Conservation (phyloP, 1,140 invertebrate genomes). For the Theocolax elegans region DNA sequence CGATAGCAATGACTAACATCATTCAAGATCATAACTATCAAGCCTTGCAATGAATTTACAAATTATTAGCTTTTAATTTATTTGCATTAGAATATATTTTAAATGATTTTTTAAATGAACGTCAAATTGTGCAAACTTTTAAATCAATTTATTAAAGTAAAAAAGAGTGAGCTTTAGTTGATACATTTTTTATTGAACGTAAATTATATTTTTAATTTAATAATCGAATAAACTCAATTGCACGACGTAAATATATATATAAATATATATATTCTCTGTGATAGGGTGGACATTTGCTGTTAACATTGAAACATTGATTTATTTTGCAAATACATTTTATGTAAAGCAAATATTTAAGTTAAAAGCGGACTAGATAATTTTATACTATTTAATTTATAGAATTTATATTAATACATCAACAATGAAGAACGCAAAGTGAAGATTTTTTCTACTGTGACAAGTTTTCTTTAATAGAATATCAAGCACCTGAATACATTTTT, state of each 20-base stretch:
- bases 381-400: conserved; percentile 27
- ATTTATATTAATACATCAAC: conserved; percentile 28
- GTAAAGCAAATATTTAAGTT: conserved; percentile 38
- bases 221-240: conserved; percentile 17
- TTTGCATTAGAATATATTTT: conserved; percentile 15
- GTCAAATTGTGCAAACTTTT: conserved; percentile 1
- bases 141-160: conserved; percentile 17
- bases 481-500: conserved; percentile 2
- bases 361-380: conserved; percentile 37
- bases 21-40: conserved; percentile 41
- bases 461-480: conserved; percentile 10
- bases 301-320: conserved; percentile 33
- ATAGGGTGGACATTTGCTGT: conserved; percentile 33
- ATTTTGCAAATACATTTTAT: conserved; percentile 8
- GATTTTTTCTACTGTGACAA: conserved; percentile 25
- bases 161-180: conserved; percentile 21
- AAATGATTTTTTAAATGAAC: not conserved
- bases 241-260: conserved; percentile 16
- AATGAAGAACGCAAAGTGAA: conserved; percentile 33
- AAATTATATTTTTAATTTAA: conserved; percentile 13
- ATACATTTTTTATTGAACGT: conserved; percentile 15
- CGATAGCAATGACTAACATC: conserved; percentile 9
- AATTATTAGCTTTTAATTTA: conserved; percentile 28
- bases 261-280: conserved; percentile 42
- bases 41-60: conserved; percentile 30